Percentiles rank a stretch among this genome's conserved stretches.
Evolutionary conservation across 2,888 invertebrate species (phyloP).

Genomic region (Drosophila rubida): DNA sequence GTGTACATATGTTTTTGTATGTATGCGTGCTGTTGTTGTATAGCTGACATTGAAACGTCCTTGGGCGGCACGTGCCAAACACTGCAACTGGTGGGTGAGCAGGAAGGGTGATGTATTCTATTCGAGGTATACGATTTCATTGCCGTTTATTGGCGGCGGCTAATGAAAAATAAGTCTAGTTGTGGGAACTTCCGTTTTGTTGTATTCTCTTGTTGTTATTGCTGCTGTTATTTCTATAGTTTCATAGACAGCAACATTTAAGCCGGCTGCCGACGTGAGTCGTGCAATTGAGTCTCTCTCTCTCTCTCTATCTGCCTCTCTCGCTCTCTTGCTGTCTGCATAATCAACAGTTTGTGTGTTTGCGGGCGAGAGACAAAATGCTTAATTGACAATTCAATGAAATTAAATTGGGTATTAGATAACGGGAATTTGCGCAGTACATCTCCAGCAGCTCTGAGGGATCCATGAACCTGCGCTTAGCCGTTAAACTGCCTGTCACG

Average conservation of each 20-base stretch:
- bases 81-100: constrained; percentile 45
- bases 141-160: constrained; percentile 34
- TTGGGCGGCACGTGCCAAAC: constrained; percentile 66
- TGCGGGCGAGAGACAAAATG: constrained; percentile 22
- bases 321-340: constrained; percentile 1
- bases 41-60: constrained; percentile 75
- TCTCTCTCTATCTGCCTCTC: constrained; percentile 9
- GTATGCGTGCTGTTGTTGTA: constrained; percentile 16
- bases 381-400: constrained; percentile 69
- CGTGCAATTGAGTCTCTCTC: constrained; percentile 24
- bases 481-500: neutral
- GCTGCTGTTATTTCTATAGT: constrained; percentile 14
- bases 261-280: constrained; percentile 16
- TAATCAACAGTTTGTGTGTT: constrained; percentile 51
- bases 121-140: constrained; percentile 56
- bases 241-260: constrained; percentile 24
- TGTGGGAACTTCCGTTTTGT: constrained; percentile 62
- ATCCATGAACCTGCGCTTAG: neutral
- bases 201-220: constrained; percentile 21
- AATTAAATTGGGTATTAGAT: constrained; percentile 67
- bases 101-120: constrained; percentile 20
- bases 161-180: constrained; percentile 33
- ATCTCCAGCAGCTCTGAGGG: neutral
- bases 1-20: neutral
- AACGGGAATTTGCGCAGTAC: constrained; percentile 60